Base-by-base conservation (phyloP, 2,888 invertebrate genomes). In the Lasioglossum calceatum region DNA sequence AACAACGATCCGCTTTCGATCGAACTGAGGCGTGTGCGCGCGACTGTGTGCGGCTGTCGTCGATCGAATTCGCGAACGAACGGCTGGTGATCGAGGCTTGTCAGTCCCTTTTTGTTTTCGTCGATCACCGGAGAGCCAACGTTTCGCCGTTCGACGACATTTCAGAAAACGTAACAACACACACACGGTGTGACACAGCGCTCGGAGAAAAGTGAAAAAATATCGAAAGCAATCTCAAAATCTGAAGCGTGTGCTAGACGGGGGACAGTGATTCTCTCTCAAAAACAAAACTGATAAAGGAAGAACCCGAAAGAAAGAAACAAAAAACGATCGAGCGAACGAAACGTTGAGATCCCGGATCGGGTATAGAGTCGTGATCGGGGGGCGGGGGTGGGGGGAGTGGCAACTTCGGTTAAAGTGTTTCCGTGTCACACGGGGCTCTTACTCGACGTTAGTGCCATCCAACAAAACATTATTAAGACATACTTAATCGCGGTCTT, bases 361-460 rank as follows among this genome's bases (percentile, higher is more conserved):
- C 80, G 72, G 67, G 19, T n/a, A 14, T 14, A 61, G 61, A 64
- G 61, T 27, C 72, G 50, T 39, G 58, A 58, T 32, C 36, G 64
- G 74, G 77, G 79, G 61, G 70, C 1, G 64, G 74, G 80, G 77
- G 54, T 58, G 8, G 23, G 23, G 10, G 54, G 23, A 23, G 2
- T 54, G 23, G 23, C 23, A 50, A 50, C 44, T 86, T 64, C 64
- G 73, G 85, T 84, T 79, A 77, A 74, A 83, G 87, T 77, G 77
- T 77, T 84, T 83, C 87, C 82, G 85, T 82, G 87, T 87, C 83
- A 88, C 85, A 82, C 79, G 85, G 80, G 82, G 77, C 72, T 82
- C 83, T 85, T 88, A 83, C 78, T 86, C 85, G 86, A 89, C 88
- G 92, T 92, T 92, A 92, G 92, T 92, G 86, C 77, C 86, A 88